phyloP scores from a whole-genome alignment of 1,140 invertebrate species.

The Philotrypesis tridentata region DNA sequence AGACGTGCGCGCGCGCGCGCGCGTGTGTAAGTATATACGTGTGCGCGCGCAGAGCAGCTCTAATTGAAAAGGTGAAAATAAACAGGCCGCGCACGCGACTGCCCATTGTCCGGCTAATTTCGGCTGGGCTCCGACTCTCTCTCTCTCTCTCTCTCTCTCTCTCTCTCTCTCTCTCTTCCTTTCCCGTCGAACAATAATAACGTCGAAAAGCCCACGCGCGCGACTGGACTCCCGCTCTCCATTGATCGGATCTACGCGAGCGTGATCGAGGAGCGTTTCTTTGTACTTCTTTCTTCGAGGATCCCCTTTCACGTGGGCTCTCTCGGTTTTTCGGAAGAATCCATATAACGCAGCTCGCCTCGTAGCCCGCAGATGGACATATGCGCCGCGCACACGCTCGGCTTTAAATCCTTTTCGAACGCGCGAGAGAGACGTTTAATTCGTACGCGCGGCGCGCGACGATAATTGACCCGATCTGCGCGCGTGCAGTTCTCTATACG shows the following conservation, averaged over 20 bases:
- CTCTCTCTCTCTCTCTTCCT: not conserved
- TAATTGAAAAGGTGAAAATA: slow-evolving; percentile 39
- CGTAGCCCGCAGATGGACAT: not conserved
- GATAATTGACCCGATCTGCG: no score
- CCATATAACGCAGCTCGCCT: no score
- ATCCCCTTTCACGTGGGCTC: not conserved
- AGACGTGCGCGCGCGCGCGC: not conserved
- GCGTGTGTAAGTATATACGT: no score
- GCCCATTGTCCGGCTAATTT: slow-evolving; percentile 29
- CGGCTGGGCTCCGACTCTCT: no score
- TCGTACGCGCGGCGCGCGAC: no score
- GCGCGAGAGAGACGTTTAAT: not conserved
- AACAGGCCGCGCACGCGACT: slow-evolving; percentile 18
- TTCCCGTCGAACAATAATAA: not conserved
- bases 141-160: no score
- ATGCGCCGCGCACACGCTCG: not conserved
- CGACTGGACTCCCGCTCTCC: no score
- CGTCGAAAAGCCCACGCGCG: not conserved
- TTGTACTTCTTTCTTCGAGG: not conserved
- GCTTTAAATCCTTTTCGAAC: not conserved
- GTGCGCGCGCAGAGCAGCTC: not conserved
- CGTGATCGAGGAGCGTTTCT: not conserved
- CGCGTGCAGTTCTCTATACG: no score
- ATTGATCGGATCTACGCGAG: not conserved
- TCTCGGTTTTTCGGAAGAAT: no score